phyloP scores from a whole-genome alignment of 2,888 invertebrate genomes.

The Drosophila histrio region DNA sequence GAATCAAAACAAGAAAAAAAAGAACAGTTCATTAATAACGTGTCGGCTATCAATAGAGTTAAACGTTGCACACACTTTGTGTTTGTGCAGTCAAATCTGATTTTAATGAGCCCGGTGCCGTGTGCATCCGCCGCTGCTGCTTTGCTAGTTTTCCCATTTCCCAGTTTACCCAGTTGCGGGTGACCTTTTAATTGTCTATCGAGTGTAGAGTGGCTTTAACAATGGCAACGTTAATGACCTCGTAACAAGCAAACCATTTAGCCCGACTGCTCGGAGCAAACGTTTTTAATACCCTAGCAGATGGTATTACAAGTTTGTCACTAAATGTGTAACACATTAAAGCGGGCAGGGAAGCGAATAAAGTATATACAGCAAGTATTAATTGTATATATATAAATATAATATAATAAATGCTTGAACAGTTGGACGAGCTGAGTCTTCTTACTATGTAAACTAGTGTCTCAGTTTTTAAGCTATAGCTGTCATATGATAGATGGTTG shows the following conservation, averaged over 20 bases:
- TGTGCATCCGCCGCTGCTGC: slow-evolving; percentile 38
- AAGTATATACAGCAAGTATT: too few species aligned
- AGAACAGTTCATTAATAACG: slow-evolving; percentile 15
- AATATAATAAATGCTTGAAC: too few species aligned
- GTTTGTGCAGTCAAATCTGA: slow-evolving; percentile 59
- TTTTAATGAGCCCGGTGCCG: slow-evolving; percentile 65
- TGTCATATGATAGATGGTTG: too few species aligned
- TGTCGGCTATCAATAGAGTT: slow-evolving; percentile 19
- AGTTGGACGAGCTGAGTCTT: too few species aligned
- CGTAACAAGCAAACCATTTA: slow-evolving; percentile 77
- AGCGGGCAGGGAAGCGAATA: background rate
- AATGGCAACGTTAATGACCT: slow-evolving; percentile 81
- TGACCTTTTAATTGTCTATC: slow-evolving; percentile 62
- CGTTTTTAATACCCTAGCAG: slow-evolving; percentile 5
- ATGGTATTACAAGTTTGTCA: background rate
- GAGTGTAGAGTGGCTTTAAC: slow-evolving; percentile 45
- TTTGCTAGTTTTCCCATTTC: background rate
- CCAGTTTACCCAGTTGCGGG: slow-evolving; percentile 37
- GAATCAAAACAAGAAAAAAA: background rate
- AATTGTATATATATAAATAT: too few species aligned
- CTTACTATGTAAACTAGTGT: too few species aligned
- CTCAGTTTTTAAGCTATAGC: too few species aligned
- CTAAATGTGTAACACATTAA: background rate
- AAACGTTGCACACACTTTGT: slow-evolving; percentile 52
- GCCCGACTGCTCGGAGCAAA: slow-evolving; percentile 7